phyloP scores from a whole-genome alignment of 2,888 invertebrate species.

The Sicus ferrugineus region DNA sequence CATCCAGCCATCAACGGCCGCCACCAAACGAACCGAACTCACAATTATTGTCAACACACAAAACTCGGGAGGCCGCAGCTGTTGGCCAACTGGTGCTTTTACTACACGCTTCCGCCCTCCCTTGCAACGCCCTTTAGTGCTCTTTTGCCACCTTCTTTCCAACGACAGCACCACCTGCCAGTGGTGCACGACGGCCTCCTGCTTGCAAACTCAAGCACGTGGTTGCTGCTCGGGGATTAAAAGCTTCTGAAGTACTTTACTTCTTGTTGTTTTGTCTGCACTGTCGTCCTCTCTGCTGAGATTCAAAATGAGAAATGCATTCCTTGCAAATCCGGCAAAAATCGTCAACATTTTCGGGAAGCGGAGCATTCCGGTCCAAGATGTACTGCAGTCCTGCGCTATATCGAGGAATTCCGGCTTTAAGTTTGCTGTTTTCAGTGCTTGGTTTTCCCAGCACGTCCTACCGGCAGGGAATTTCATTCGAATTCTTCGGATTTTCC shows the following conservation, averaged over 20 bases:
- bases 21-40: not conserved
- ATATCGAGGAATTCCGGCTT: too few species aligned
- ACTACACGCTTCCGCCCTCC: not conserved
- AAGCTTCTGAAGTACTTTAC: constrained; percentile 7
- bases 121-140: not conserved
- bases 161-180: not conserved
- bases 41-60: constrained; percentile 18
- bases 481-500: too few species aligned
- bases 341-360: not conserved
- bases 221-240: constrained; percentile 6
- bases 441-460: too few species aligned
- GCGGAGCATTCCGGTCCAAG: not conserved
- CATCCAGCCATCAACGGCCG: not conserved
- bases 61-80: constrained; percentile 6
- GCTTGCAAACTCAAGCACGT: constrained; percentile 1
- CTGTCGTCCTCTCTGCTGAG: constrained; percentile 13
- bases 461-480: too few species aligned
- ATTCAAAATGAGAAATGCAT: constrained; percentile 10
- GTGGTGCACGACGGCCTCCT: not conserved
- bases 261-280: not conserved
- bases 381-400: not conserved
- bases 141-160: not conserved
- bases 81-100: constrained; percentile 11
- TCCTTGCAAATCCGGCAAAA: constrained; percentile 16
- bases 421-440: too few species aligned